A percentile compares a stretch with the other conserved stretches of the same genome.
Conservation (phyloP, 2,797 vertebrate species). For the Myripristis jacobus region DNA sequence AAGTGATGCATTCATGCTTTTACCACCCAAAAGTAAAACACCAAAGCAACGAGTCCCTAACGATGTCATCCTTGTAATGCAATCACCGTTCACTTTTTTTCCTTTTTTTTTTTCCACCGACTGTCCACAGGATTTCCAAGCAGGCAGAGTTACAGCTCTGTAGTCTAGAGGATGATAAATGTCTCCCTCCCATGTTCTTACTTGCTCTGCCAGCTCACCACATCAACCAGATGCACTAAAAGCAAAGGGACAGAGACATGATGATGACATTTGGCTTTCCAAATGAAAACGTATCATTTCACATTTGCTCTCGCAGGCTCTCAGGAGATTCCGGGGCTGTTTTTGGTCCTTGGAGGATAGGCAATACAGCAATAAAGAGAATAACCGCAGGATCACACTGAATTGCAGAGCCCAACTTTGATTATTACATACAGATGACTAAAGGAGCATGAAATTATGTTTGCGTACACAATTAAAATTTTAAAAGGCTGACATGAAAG, state of each 20-base stretch:
- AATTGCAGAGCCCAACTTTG: conserved; percentile 73
- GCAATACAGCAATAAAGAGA: conserved; percentile 66
- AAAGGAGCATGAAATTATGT: conserved; percentile 72
- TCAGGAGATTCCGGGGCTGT: conserved; percentile 65
- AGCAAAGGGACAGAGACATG: conserved; percentile 79
- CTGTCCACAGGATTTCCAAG: conserved; percentile 75
- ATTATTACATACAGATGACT: conserved; percentile 86
- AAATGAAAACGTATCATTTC: conserved; percentile 85
- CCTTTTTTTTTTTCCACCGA: conserved; percentile 52
- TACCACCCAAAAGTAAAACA: conserved; percentile 55
- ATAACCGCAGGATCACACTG: conserved; percentile 83
- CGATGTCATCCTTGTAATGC: conserved; percentile 67
- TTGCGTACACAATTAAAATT: conserved; percentile 76
- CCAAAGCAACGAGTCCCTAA: conserved; percentile 43
- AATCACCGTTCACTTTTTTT: conserved; percentile 62
- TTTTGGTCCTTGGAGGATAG: conserved; percentile 68
- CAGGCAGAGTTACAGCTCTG: conserved; percentile 79
- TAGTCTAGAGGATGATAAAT: conserved; percentile 81
- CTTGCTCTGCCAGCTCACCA: conserved; percentile 83
- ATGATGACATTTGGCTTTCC: conserved; percentile 83
- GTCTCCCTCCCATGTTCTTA: conserved; percentile 81
- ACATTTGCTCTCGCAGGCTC: conserved; percentile 62
- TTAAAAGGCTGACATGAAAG: conserved; percentile 50
- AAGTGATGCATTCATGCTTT: conserved; percentile 42
- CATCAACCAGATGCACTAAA: conserved; percentile 81